Base-by-base conservation (phyloP, 2,113 vertebrate genomes). In the Lates calcarifer region DNA sequence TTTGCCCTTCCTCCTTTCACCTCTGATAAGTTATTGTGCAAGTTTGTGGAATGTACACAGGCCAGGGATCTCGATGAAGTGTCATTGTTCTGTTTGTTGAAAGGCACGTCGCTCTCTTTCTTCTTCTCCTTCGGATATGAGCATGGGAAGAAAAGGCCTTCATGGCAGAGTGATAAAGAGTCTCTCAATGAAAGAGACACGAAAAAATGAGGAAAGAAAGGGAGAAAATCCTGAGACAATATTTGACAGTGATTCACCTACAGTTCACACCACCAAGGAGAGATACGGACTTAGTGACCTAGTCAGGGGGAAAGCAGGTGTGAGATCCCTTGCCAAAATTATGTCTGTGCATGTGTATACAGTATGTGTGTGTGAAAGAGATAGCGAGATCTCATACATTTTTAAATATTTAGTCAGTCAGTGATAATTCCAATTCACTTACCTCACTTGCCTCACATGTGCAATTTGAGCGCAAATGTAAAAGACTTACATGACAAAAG, bases 261-360 rank as follows among this genome's bases (percentile, higher is more conserved):
- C 67, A 88, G 83, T 87, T 91, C 85, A 90, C 82, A 80, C 83
- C 76, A 62, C 56, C 66, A n/a, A 64, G 63, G 58, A 86, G 73
- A 88, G 90, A 94, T 92, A 91, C 65, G 83, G 67, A 89, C 91
- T 90, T 87, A 86, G 90, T 92, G 61, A 83, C 77, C 65, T 87
- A 92, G 82, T 93, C 89, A 89, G 90, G 90, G 88, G 85, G 85
- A 93, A 89, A 84, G 80, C 94, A 94, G 93, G 89, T 94, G 92
- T 89, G 79, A 81, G 74, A n/a, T n/a, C 58, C n/a, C 77, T 83
- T 43, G 33, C 39, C 57, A 64, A 53, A 55, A 66, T 71, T 33
- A 13, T 81, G 22, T 79, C 15, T 70, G 15, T 67, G 55, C 22
- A 17, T 65, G 64, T 79, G 29, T 71, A 3, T 74, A 26, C n/a